These are phyloP conservation scores for Bos indicus DNA, from an alignment of 2,113 vertebrate genomes.

Conservation along the genomic window DNA sequence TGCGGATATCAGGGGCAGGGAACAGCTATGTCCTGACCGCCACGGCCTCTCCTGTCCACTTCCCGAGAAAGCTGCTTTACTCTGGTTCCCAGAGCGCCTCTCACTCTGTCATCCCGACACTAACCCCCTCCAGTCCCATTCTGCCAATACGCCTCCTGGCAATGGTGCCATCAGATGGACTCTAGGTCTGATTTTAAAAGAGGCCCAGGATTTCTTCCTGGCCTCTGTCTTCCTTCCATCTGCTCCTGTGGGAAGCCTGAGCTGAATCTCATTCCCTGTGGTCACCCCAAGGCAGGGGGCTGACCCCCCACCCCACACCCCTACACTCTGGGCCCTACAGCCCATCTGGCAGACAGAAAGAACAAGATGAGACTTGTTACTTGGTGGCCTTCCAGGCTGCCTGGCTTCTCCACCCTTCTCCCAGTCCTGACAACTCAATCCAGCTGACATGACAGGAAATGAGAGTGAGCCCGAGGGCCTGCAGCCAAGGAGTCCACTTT, in stretches of 20 bases:
- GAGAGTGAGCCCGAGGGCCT: neutral
- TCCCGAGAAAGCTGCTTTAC: neutral
- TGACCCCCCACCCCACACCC: neutral
- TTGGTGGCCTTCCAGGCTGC: conserved; percentile 58
- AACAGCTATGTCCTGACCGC: neutral
- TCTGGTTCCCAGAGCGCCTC: neutral
- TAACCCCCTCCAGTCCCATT: neutral
- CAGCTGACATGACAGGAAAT: conserved; percentile 53
- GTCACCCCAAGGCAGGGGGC: neutral
- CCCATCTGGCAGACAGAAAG: conserved; percentile 41
- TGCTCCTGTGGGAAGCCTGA: neutral
- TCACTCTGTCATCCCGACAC: neutral
- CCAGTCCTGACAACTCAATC: conserved; percentile 61
- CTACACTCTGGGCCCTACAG: neutral
- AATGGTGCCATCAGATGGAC: neutral
- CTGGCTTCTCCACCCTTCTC: conserved; percentile 34
- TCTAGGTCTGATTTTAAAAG: neutral
- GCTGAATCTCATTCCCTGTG: neutral
- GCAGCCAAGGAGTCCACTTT: neutral
- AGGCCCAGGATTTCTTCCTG: neutral
- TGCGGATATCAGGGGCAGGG: neutral
- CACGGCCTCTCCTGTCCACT: neutral
- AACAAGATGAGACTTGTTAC: conserved; percentile 62
- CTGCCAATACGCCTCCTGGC: neutral
- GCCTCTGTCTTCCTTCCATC: neutral